Conservation (phyloP, 2,888 invertebrate genomes). For the Argynnis bischoffii region DNA sequence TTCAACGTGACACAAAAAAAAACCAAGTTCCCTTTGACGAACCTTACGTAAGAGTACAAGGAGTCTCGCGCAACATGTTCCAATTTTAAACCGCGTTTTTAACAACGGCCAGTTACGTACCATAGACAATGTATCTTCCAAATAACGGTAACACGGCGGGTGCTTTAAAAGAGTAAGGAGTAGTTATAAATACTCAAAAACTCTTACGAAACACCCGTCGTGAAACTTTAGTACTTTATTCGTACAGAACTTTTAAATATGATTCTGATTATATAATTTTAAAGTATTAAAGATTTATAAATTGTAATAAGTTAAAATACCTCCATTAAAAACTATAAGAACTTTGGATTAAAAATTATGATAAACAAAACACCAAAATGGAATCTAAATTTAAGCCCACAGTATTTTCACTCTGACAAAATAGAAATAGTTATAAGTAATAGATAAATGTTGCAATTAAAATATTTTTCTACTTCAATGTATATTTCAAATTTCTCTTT, state of each 20-base stretch:
- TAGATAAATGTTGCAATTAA: slow-evolving; percentile 22
- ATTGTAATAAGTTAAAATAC: slow-evolving; percentile 22
- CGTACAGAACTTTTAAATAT: slow-evolving; percentile 2
- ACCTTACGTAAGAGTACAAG: background rate
- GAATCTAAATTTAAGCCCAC: slow-evolving; percentile 37
- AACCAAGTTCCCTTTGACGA: background rate
- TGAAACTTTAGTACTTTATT: slow-evolving; percentile 6
- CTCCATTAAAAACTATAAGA: slow-evolving; percentile 14
- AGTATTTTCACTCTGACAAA: slow-evolving; percentile 16
- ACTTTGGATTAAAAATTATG: slow-evolving; percentile 4
- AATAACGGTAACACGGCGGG: slow-evolving; percentile 7
- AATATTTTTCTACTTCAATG: slow-evolving; percentile 36
- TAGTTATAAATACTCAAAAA: background rate
- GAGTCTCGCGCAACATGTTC: slow-evolving; percentile 5
- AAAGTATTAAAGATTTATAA: slow-evolving; percentile 19
- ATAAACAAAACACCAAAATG: slow-evolving; percentile 16
- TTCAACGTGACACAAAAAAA: background rate
- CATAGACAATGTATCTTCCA: slow-evolving; percentile 34
- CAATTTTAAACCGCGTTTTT: slow-evolving; percentile 32
- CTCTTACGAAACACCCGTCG: slow-evolving; percentile 6
- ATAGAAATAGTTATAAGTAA: slow-evolving; percentile 23
- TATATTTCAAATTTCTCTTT: slow-evolving; percentile 24
- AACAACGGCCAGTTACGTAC: slow-evolving; percentile 43
- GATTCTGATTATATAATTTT: slow-evolving; percentile 15
- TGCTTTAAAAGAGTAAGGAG: background rate